Base-by-base conservation (phyloP, 2,888 invertebrate genomes). In the Drosophila mulleri region DNA sequence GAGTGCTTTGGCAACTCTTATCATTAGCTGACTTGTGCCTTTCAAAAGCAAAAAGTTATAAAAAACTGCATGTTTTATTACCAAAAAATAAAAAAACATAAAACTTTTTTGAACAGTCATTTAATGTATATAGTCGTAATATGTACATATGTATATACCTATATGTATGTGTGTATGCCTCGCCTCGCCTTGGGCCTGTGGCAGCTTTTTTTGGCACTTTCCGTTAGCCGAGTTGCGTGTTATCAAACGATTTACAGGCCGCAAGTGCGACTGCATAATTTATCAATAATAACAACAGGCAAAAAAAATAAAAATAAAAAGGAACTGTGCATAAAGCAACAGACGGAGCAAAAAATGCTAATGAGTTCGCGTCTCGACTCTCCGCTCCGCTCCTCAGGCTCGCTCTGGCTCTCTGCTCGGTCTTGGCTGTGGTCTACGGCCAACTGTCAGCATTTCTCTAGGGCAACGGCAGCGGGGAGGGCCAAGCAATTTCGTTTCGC, bases 201-300 rank as follows among this genome's bases (percentile, higher is more conserved):
- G 45, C 63, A 54, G 16, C 26, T 48, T 64, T 72, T 82, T 87
- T 83, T 73, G 81, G 83, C 78, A 85, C 83, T 84, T 88, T 85
- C 83, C 78, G 88, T 85, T 84, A 72, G 78, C 69, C 83, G 69
- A 72, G 83, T 86, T 88, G 88, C 83, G 83, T 84, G 88, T 83
- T 84, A 84, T 88, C 86, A 86, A 84, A 88, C 83, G 83, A 84
- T 88, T 84, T 84, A 83, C 81, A 83, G 76, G 74, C 83, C 81
- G 78, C 88, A 88, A 84, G 86, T 88, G 88, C 78, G 88, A 86
- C 83, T 88, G 84, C 86, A 84, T 84, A 84, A 84, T 81, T 88
- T 83, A 83, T 85, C 85, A 88, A 88, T 83, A 82, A 83, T 76
- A 85, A 54, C 54, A 54, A 41, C 37, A 16, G 12, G 26, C 26